Conservation (phyloP, 1,140 invertebrate genomes). For the Agrypnia vestita region DNA sequence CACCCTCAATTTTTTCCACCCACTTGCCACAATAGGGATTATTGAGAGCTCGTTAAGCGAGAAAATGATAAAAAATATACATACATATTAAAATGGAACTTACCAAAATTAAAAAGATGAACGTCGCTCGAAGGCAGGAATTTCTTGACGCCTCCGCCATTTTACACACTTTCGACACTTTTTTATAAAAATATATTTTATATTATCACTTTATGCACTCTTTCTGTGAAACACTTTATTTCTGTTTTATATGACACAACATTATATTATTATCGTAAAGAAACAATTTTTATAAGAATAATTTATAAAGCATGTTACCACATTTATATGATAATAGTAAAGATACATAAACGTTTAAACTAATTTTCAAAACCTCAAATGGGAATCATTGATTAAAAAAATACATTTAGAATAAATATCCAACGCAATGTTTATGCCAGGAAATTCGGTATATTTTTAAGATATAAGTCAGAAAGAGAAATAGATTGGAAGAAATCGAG, state of each 20-base stretch:
- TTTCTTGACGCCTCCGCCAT: constrained; percentile 3
- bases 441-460: too few relatives aligned
- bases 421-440: too few relatives aligned
- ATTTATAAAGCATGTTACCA: too few relatives aligned
- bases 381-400: too few relatives aligned
- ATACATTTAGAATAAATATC: too few relatives aligned
- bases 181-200: constrained; percentile 2
- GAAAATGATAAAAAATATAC: constrained; percentile 3
- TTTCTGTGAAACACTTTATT: neutral
- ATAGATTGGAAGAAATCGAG: too few relatives aligned
- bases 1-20: neutral
- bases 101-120: constrained; percentile 22
- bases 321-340: too few relatives aligned
- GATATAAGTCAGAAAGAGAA: too few relatives aligned
- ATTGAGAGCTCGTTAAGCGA: neutral
- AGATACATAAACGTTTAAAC: too few relatives aligned
- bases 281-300: too few relatives aligned
- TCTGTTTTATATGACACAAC: neutral
- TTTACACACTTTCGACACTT: constrained; percentile 14
- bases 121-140: neutral
- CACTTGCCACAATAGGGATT: neutral
- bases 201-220: neutral
- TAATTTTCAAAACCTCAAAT: too few relatives aligned
- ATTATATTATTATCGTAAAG: neutral
- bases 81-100: neutral